Conservation (phyloP, 2,113 vertebrate species). For the Anguilla rostrata region DNA sequence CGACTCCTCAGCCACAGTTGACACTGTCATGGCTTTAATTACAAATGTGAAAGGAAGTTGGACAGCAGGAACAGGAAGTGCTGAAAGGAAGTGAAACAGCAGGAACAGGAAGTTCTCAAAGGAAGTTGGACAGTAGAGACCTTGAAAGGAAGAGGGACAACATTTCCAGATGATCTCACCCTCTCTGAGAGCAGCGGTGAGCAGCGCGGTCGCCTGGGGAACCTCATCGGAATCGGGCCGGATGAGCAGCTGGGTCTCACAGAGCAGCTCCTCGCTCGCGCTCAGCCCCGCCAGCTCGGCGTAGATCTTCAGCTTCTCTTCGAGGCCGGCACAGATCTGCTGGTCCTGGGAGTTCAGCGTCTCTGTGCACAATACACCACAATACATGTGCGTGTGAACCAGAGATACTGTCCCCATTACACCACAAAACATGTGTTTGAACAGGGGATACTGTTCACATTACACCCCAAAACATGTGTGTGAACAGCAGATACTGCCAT, state of each 20-base stretch:
- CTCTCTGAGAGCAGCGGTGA: conserved; percentile 83
- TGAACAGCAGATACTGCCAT: too few relatives aligned
- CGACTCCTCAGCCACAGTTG: too few relatives aligned
- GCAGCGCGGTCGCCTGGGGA: conserved; percentile 75
- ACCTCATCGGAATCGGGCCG: conserved; percentile 76
- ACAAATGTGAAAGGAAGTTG: neutral
- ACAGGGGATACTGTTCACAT: neutral
- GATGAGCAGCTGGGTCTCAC: conserved; percentile 78
- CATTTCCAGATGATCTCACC: conserved; percentile 64
- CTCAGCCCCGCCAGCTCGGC: conserved; percentile 72
- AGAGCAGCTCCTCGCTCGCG: conserved; percentile 64
- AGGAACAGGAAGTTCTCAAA: neutral
- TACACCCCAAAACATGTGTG: neutral
- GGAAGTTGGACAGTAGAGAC: neutral
- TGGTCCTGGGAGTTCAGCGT: conserved; percentile 82
- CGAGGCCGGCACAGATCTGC: conserved; percentile 84
- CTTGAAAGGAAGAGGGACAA: neutral
- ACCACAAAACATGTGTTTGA: too few relatives aligned
- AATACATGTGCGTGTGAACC: neutral
- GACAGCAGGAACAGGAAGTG: neutral
- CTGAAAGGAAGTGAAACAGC: too few relatives aligned
- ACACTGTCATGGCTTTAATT: neutral
- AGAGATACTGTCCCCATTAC: too few relatives aligned
- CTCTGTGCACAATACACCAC: conserved; percentile 49
- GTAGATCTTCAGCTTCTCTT: conserved; percentile 86